phyloP scores from a whole-genome alignment of 2,113 vertebrate species.

The Chlamydotis undulata region DNA sequence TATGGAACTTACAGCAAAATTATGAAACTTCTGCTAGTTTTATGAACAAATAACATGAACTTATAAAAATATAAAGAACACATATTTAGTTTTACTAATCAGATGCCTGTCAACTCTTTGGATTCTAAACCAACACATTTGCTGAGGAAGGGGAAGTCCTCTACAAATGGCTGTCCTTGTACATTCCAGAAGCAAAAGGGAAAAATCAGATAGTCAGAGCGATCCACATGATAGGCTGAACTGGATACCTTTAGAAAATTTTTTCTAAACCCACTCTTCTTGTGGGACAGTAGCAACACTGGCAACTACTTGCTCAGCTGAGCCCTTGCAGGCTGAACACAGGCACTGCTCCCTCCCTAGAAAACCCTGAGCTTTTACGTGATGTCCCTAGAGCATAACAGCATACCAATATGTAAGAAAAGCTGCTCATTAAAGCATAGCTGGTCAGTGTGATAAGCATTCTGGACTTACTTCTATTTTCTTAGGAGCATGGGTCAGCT shows the following conservation, averaged over 20 bases:
- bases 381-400: neutral
- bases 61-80: neutral
- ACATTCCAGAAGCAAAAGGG: neutral
- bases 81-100: neutral
- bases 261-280: neutral
- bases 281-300: neutral
- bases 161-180: neutral
- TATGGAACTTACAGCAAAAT: neutral
- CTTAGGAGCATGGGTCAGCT: neutral
- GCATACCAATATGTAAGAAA: neutral
- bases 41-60: neutral
- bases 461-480: neutral
- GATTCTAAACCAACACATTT: neutral
- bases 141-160: neutral
- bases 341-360: neutral
- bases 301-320: neutral
- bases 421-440: neutral
- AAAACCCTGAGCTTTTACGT: neutral
- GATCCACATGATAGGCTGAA: neutral
- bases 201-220: neutral
- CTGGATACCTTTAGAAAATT: neutral
- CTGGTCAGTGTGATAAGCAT: neutral
- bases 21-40: neutral
- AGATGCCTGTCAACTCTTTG: neutral
- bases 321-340: neutral